Evolutionary conservation across 2,113 vertebrate species (phyloP), one percentile per base, ranked within the genome.

Genomic region (Podiceps cristatus): DNA sequence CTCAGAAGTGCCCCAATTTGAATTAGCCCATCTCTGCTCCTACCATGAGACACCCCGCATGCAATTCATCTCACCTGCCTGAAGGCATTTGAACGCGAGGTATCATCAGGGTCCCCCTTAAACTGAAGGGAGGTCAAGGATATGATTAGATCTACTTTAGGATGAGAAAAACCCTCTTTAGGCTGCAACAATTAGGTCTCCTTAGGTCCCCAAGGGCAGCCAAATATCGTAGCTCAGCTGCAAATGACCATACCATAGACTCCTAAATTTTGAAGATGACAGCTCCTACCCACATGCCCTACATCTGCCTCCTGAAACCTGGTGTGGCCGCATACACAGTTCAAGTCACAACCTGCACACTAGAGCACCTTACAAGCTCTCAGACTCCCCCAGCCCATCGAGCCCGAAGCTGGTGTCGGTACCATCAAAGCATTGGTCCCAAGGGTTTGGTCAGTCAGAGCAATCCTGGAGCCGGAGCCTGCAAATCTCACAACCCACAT

Each of bases 361-460:
- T 19, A 23, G 23, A 78, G 42, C 22, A 37, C 45, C 19, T 9
- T 5, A 52, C 35, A 75, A 95, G 66, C 55, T 69, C 16, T 8
- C 4, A 4, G 45, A 35, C 13, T 23, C 14, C 18, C 10, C 7
- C 0, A 0, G 24, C 11, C 37, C 35, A 60, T 18, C 44, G 55
- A 69, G 28, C 31, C 55, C 24, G 31, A 59, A 40, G 44, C 44
- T 55, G 71, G 3, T 11, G 20, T 16, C 5, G 7, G 29, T 60
- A 23, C 55, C 37, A 52, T 14, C 55, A 35, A 64, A 88, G 11
- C 7, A 0, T 11, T 29, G 20, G 18, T 58, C 29, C 33, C 0
- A 0, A 59, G 16, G 18, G 27, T 18, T 40, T 49, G 53, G 66
- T 25, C 53, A 72, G n/a, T 12, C 35, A 14, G 64, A 33, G 18